Conservation (phyloP, 2,797 vertebrate species). For the Enteromius viviparus region DNA sequence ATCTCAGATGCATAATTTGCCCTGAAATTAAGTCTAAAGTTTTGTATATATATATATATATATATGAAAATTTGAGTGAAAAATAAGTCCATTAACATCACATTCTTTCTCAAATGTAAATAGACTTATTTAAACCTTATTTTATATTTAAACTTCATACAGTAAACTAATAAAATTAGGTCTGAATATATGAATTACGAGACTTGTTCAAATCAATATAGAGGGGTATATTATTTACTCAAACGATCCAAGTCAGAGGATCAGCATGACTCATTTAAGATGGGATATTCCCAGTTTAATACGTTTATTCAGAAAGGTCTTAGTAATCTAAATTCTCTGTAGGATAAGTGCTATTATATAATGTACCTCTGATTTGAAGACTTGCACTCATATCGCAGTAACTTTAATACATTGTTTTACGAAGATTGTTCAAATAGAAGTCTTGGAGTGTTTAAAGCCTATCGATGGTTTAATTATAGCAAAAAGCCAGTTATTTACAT, state of each 20-base stretch:
- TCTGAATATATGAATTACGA: background rate
- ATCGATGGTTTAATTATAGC: background rate
- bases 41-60: no score
- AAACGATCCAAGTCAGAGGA: slow-evolving; percentile 9
- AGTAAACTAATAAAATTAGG: background rate
- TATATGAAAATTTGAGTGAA: no score
- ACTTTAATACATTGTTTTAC: background rate
- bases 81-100: no score
- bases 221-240: background rate
- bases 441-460: background rate
- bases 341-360: slow-evolving; percentile 10
- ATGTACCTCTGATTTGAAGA: slow-evolving; percentile 3
- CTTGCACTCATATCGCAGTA: background rate
- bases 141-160: background rate
- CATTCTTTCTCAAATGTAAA: background rate
- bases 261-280: slow-evolving; percentile 18
- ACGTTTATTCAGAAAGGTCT: slow-evolving; percentile 3
- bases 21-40: background rate
- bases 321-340: slow-evolving; percentile 21
- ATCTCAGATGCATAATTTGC: background rate
- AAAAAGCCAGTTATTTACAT: slow-evolving; percentile 7
- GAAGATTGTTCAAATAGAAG: background rate
- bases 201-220: background rate
- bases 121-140: background rate
- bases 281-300: slow-evolving; percentile 21